Conservation (phyloP, 2,888 invertebrate species). For the Ectropis crepuscularia region DNA sequence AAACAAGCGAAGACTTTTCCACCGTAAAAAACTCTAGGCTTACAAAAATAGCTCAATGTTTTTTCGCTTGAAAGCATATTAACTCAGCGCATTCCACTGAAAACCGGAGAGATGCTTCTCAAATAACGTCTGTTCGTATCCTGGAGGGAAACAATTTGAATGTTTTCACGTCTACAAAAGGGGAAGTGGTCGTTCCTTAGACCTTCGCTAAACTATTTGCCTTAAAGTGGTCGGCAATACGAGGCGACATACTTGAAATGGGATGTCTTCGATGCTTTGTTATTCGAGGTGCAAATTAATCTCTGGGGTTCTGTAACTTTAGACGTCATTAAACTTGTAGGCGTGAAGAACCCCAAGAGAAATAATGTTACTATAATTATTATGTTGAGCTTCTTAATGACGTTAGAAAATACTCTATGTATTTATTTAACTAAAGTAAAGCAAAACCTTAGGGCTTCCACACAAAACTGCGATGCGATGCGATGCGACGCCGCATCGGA, state of each 20-base stretch:
- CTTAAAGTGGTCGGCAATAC: conserved; percentile 54
- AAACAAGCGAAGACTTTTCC: no score
- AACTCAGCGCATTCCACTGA: conserved; percentile 61
- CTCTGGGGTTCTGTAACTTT: conserved; percentile 28
- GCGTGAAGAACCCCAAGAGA: neutral
- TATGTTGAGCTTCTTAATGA: no score
- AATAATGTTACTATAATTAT: no score
- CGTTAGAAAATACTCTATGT: no score
- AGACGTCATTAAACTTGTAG: neutral
- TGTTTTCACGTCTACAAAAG: conserved; percentile 64
- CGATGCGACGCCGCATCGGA: no score
- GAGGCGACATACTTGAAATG: conserved; percentile 43
- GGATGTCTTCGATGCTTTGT: conserved; percentile 41
- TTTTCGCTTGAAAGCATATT: conserved; percentile 15
- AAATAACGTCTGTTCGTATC: conserved; percentile 60
- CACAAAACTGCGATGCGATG: no score
- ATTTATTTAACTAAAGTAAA: no score
- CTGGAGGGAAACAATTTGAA: conserved; percentile 68
- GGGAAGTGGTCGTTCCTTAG: conserved; percentile 57
- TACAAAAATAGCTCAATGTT: neutral
- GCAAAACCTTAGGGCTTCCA: no score
- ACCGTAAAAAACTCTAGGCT: neutral
- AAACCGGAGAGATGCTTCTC: conserved; percentile 61
- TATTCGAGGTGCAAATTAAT: conserved; percentile 37
- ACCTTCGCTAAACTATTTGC: conserved; percentile 68